Percentiles rank a stretch among this genome's conserved stretches.
phyloP scores from a whole-genome alignment of 2,797 vertebrate species.

The Neostethus bicornis region DNA sequence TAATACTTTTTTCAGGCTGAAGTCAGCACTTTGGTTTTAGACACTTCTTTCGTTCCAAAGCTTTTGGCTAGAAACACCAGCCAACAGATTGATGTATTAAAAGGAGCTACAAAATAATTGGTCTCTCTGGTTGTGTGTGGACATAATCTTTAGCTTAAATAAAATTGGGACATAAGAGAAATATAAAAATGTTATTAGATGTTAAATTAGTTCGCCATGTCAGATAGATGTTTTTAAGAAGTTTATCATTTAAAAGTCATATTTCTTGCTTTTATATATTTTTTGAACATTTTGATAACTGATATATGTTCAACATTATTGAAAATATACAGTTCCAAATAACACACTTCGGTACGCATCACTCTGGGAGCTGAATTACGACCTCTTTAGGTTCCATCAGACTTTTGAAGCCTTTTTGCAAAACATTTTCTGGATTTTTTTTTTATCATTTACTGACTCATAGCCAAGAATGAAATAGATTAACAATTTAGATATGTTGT shows the following conservation, averaged over 20 bases:
- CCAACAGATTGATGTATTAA: conserved; percentile 34
- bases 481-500: no score
- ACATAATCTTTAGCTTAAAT: neutral
- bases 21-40: conserved; percentile 61
- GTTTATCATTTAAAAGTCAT: neutral
- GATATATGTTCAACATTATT: neutral
- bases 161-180: neutral
- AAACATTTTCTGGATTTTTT: no score
- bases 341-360: neutral
- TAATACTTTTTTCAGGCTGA: conserved; percentile 56
- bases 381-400: no score
- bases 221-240: neutral
- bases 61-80: conserved; percentile 29
- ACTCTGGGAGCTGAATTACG: no score
- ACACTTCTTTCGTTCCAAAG: conserved; percentile 30
- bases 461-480: no score
- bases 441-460: no score
- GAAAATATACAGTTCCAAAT: neutral
- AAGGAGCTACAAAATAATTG: conserved; percentile 27
- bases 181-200: conserved; percentile 7
- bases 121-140: neutral
- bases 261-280: neutral
- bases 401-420: no score
- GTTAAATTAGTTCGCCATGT: neutral
- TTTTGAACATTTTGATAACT: neutral